Evolutionary conservation across 2,797 vertebrate genomes (phyloP).

Genomic region (Ciconia nigra): DNA sequence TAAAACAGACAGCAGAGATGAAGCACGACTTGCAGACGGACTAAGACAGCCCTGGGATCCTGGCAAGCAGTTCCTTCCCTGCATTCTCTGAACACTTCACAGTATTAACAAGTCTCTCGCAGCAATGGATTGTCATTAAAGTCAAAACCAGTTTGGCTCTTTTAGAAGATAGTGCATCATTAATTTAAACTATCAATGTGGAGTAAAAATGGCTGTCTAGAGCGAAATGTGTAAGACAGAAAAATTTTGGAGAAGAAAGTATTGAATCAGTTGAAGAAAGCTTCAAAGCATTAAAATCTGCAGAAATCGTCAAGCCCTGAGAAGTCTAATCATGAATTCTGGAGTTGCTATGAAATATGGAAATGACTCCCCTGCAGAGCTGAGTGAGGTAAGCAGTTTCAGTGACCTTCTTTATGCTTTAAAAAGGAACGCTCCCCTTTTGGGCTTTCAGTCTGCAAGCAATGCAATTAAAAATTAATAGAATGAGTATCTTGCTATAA

Average conservation of each 20-base stretch:
- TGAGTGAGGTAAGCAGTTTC: slow-evolving; percentile 81
- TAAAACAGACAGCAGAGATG: slow-evolving; percentile 43
- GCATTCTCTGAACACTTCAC: slow-evolving; percentile 21
- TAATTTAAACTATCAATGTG: slow-evolving; percentile 32
- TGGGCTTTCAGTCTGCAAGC: slow-evolving; percentile 10
- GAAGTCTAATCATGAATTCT: slow-evolving; percentile 83
- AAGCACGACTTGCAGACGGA: slow-evolving; percentile 47
- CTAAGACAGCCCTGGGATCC: slow-evolving; percentile 34
- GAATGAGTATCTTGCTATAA: slow-evolving; percentile 63
- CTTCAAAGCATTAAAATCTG: slow-evolving; percentile 46
- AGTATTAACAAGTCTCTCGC: background rate
- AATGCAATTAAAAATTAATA: slow-evolving; percentile 62
- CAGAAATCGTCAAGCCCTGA: slow-evolving; percentile 37
- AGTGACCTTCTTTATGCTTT: slow-evolving; percentile 34
- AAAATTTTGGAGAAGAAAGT: slow-evolving; percentile 39
- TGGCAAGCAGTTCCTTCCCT: slow-evolving; percentile 18
- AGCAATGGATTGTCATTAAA: slow-evolving; percentile 59
- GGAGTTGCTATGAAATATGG: slow-evolving; percentile 79
- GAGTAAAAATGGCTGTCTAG: slow-evolving; percentile 74
- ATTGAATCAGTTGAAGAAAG: slow-evolving; percentile 34
- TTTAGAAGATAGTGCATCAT: slow-evolving; percentile 32
- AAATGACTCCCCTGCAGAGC: slow-evolving; percentile 76
- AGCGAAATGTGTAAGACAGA: slow-evolving; percentile 51
- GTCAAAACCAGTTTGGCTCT: background rate
- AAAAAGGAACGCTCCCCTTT: slow-evolving; percentile 7